Conservation (phyloP, 2,797 vertebrate species). For the Pterois miles region DNA sequence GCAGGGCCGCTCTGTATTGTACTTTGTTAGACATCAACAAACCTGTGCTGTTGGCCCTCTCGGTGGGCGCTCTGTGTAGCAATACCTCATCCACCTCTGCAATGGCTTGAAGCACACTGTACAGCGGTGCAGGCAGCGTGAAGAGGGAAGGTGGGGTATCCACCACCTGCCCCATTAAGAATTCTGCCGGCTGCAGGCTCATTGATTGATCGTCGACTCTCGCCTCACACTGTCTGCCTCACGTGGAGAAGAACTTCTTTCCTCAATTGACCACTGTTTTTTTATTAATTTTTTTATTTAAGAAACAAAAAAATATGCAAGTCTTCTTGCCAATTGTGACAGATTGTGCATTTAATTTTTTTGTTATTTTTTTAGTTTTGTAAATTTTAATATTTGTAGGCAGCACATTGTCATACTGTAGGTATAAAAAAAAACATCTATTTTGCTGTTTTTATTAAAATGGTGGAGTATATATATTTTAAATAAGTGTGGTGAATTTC, state of each 20-base stretch:
- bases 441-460: conserved; percentile 17
- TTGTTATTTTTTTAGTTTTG: background rate
- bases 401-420: background rate
- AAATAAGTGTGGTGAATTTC: background rate
- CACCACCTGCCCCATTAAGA: conserved; percentile 37
- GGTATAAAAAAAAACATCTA: conserved; percentile 52
- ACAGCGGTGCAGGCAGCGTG: conserved; percentile 31
- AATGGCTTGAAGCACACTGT: conserved; percentile 23
- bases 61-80: conserved; percentile 37
- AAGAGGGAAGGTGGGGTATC: conserved; percentile 24
- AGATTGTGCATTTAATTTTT: conserved; percentile 32
- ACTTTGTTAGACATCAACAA: conserved; percentile 54
- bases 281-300: background rate
- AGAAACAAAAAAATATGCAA: background rate
- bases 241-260: conserved; percentile 4
- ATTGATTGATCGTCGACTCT: conserved; percentile 44
- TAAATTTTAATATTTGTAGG: conserved; percentile 38
- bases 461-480: background rate
- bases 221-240: conserved; percentile 26
- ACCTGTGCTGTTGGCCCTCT: conserved; percentile 40
- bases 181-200: conserved; percentile 34
- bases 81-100: conserved; percentile 53
- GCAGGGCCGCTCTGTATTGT: conserved; percentile 35
- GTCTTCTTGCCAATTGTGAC: background rate
- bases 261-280: conserved; percentile 12